Evolutionary conservation across 1,140 invertebrate genomes (phyloP).

Genomic region (Drosophila elegans): DNA sequence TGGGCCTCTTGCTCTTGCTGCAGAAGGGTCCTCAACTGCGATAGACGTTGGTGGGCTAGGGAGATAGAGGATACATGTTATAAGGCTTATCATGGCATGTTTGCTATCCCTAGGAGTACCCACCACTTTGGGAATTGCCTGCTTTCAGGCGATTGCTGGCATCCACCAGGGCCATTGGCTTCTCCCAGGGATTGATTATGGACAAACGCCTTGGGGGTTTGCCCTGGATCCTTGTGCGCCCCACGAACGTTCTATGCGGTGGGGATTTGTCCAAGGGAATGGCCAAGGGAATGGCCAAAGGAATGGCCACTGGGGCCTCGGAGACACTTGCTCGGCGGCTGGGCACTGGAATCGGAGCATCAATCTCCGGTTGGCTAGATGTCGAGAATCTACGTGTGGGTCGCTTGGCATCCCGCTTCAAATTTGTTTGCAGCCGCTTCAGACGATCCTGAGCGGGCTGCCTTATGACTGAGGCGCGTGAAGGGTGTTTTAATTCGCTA

Average conservation of each 20-base stretch:
- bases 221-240: background rate
- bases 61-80: background rate
- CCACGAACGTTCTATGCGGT: background rate
- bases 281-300: no score
- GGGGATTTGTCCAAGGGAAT: background rate
- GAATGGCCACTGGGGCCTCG: background rate
- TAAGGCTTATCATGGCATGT: no score
- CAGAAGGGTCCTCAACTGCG: slow-evolving; percentile 14
- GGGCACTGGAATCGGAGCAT: background rate
- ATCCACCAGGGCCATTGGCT: slow-evolving; percentile 63
- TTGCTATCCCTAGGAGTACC: background rate
- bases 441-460: slow-evolving; percentile 72
- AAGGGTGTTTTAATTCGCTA: background rate
- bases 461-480: background rate
- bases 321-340: background rate
- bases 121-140: slow-evolving; percentile 40
- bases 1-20: slow-evolving; percentile 29
- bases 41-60: slow-evolving; percentile 56
- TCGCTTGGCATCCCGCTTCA: slow-evolving; percentile 30
- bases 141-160: slow-evolving; percentile 48
- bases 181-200: slow-evolving; percentile 46
- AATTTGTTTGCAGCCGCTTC: slow-evolving; percentile 59
- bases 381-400: slow-evolving; percentile 6
- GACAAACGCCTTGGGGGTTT: background rate
- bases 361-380: no score